phyloP scores from a whole-genome alignment of 2,113 vertebrate genomes.

The Trematocara unimaculatum region DNA sequence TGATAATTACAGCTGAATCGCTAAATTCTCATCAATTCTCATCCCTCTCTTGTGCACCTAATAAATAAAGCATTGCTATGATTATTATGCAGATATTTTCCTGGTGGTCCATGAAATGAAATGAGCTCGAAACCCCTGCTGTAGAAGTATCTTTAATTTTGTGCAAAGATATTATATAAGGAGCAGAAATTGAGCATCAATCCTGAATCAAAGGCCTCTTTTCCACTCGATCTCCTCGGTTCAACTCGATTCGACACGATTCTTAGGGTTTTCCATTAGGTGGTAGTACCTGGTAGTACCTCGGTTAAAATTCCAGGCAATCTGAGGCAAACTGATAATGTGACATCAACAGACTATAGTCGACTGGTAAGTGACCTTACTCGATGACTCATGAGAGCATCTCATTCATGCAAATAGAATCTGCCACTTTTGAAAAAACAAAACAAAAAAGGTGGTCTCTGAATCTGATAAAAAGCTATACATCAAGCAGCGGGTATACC shows the following conservation, averaged over 20 bases:
- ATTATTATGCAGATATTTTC: background rate
- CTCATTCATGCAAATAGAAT: background rate
- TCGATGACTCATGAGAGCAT: background rate
- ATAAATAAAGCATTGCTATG: background rate
- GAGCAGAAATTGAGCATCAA: background rate
- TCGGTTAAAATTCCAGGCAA: background rate
- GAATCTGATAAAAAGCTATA: background rate
- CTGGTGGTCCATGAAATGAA: background rate
- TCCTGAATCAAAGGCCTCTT: background rate
- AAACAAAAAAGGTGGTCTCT: background rate
- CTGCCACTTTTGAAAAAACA: background rate
- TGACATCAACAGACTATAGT: background rate
- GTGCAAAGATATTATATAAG: background rate
- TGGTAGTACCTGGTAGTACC: background rate
- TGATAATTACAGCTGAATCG: background rate
- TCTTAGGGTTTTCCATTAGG: background rate
- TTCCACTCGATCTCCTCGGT: fast-evolving
- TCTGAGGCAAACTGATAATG: background rate
- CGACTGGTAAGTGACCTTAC: background rate
- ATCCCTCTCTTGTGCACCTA: background rate
- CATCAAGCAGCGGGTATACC: background rate
- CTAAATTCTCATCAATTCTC: background rate
- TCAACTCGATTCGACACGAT: fast-evolving
- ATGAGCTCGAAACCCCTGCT: background rate
- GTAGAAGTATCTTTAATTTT: background rate